phyloP scores from a whole-genome alignment of 2,888 invertebrate species.

The Hyalella azteca region DNA sequence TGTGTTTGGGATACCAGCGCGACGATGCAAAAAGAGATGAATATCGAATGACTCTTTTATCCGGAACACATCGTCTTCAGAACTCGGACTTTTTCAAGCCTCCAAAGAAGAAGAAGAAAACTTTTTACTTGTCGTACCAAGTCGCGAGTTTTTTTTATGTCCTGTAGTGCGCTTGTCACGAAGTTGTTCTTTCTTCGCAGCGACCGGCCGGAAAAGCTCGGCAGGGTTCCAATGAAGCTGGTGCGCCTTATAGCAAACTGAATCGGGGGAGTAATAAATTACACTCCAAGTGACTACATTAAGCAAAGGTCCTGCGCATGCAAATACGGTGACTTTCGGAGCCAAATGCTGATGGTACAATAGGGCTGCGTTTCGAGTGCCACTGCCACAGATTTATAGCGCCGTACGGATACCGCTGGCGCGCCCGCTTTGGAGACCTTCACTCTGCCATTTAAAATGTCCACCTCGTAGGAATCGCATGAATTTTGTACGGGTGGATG shows the following conservation, averaged over 20 bases:
- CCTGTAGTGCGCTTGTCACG: not conserved
- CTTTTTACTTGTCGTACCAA: not conserved
- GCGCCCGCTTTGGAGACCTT: not conserved
- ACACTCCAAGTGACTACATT: not conserved
- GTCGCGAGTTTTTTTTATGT: not conserved
- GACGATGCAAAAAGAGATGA: not conserved
- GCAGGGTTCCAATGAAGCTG: not conserved
- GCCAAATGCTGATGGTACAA: not conserved
- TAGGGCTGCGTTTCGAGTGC: not conserved
- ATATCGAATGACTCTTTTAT: slow-evolving; percentile 17
- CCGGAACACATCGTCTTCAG: slow-evolving; percentile 15
- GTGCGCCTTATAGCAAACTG: not conserved
- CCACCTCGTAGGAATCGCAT: not conserved
- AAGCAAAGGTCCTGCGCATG: slow-evolving; percentile 2
- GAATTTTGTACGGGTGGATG: too few relatives aligned
- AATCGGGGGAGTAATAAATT: not conserved
- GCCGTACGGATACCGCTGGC: not conserved
- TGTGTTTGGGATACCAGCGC: not conserved
- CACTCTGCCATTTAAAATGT: not conserved
- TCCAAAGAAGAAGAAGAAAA: not conserved
- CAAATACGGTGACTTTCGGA: not conserved
- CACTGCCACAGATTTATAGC: not conserved
- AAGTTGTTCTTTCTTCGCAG: not conserved
- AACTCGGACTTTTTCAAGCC: not conserved
- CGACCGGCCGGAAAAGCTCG: not conserved